Evolutionary conservation across 2,797 vertebrate species (phyloP), one percentile per base, ranked within the genome.

Genomic region (Streptopelia turtur): DNA sequence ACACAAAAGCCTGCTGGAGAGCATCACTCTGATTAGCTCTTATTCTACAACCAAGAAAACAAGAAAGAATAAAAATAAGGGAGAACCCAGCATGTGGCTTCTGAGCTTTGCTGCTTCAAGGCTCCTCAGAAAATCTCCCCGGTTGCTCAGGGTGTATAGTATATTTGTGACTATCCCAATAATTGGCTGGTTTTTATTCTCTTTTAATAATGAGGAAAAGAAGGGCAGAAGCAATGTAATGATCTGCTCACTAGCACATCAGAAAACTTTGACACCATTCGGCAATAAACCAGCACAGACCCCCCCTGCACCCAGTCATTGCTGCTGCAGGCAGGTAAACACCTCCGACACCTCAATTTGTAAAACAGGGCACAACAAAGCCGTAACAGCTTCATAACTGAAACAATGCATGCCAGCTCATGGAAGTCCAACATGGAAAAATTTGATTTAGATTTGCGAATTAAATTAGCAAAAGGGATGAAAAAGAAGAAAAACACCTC

Each of bases 1-100:
- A 69, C 70, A 93, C 93, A 84, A 78, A 94, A 91, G 91, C 89
- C 95, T 94, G 87, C 94, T 83, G 93, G 83, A 90, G 77, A 91
- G 66, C 91, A 82, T 93, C 77, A 41, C 80, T 87, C 79, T 93
- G 89, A 94, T 94, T 87, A 94, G 83, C 70, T 95, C 66, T 91
- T 72, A 76, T 83, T 79, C 79, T 88, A 79, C 85, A 79, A 92
- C 61, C 55, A 65, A 95, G 69, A 92, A 86, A 95, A 78, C 87
- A 92, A 81, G 70, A 72, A 85, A 74, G 81, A 93, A 93, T 68
- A 39, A 92, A 83, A 93, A 68, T 61, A 92, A 95, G 79, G 76
- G 76, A 82, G 79, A 87, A 66, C 86, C 74, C 89, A 94, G 94
- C 82, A 25, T 85, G 90, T 65, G 91, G 68, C 68, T 87, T 33